These are phyloP conservation scores for Ridgeia piscesae DNA, from an alignment of 1,140 invertebrate species.

Conservation along the genomic window DNA sequence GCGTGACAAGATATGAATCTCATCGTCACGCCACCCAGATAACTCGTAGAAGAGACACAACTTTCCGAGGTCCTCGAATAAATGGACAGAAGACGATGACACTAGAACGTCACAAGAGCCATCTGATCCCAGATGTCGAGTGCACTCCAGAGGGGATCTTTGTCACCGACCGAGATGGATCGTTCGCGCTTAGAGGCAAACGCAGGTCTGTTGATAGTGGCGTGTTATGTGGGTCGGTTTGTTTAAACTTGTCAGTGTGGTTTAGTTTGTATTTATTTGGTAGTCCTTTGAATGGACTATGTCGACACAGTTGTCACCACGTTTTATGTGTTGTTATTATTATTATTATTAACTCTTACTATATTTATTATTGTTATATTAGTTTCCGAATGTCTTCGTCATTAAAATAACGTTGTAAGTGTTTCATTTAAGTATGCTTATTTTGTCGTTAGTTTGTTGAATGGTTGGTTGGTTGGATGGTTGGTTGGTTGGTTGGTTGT, in stretches of 20 bases:
- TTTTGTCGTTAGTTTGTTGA: too few relatives aligned
- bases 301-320: too few relatives aligned
- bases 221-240: not conserved
- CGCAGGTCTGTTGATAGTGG: not conserved
- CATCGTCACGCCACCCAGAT: not conserved
- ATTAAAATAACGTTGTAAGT: too few relatives aligned
- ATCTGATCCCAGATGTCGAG: conserved; percentile 10
- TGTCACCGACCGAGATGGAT: not conserved
- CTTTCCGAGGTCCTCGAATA: not conserved
- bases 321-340: too few relatives aligned
- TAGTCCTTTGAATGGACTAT: too few relatives aligned
- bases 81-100: not conserved
- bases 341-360: too few relatives aligned
- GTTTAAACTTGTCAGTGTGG: not conserved
- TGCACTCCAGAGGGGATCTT: conserved; percentile 9
- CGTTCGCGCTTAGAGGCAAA: conserved; percentile 4
- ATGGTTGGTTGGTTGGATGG: too few relatives aligned
- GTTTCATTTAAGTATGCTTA: too few relatives aligned
- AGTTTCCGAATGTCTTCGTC: too few relatives aligned
- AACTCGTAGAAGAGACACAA: not conserved
- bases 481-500: too few relatives aligned
- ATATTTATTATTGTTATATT: too few relatives aligned
- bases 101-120: conserved; percentile 11
- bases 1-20: not conserved
- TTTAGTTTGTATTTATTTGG: too few relatives aligned